Evolutionary conservation across 2,888 invertebrate species (phyloP).

Genomic region (Caenorhabditis sinica): DNA sequence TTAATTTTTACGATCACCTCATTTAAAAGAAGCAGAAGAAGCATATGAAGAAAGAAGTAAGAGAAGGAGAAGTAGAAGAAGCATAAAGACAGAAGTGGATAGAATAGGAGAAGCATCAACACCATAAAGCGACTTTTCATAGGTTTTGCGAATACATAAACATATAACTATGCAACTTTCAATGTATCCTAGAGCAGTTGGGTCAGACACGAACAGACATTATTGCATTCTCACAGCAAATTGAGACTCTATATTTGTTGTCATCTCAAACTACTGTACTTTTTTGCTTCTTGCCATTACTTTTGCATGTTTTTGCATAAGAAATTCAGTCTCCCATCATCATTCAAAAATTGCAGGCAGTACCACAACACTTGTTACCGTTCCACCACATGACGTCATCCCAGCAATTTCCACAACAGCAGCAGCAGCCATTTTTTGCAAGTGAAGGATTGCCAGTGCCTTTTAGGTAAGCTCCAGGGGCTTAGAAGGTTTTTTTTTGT

Average conservation of each 20-base stretch:
- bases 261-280: neutral
- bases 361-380: conserved; percentile 52
- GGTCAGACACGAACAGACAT: conserved; percentile 12
- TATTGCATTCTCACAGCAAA: neutral
- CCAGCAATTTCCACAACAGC: conserved; percentile 49
- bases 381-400: conserved; percentile 57
- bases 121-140: conserved; percentile 47
- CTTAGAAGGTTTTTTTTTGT: neutral
- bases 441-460: conserved; percentile 48
- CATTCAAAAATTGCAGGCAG: conserved; percentile 42
- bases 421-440: conserved; percentile 44
- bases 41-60: neutral
- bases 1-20: conserved; percentile 60
- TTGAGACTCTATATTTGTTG: neutral
- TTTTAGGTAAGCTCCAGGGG: conserved; percentile 54
- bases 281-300: neutral
- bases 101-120: conserved; percentile 13
- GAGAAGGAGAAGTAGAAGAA: neutral
- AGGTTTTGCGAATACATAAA: conserved; percentile 33
- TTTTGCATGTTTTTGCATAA: conserved; percentile 22
- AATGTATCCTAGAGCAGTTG: conserved; percentile 33
- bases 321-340: neutral
- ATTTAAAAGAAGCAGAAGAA: neutral
- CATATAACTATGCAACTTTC: conserved; percentile 36
- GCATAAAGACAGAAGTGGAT: neutral